Evolutionary conservation across 2,888 invertebrate species (phyloP).

Genomic region (Penaeus monodon): DNA sequence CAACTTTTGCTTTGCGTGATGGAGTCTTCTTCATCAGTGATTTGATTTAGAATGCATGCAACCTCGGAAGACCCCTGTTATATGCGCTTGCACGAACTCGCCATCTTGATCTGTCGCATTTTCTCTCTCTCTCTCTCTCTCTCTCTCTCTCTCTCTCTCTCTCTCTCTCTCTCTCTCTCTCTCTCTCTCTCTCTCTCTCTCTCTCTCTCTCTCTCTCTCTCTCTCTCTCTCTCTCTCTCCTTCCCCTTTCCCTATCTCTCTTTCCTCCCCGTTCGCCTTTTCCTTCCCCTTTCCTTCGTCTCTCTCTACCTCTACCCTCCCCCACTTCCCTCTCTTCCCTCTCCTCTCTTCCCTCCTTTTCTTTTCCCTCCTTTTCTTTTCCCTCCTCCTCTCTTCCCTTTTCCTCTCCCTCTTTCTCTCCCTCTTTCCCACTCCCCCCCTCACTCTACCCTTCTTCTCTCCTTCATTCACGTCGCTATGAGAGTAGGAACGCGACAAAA

Average conservation of each 20-base stretch:
- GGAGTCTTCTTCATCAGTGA: too few species aligned
- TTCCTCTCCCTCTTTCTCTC: background rate
- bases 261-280: background rate
- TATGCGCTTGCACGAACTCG: too few species aligned
- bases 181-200: too few species aligned
- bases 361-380: background rate
- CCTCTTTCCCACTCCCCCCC: background rate
- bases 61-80: too few species aligned
- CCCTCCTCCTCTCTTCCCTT: background rate
- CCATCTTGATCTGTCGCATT: too few species aligned
- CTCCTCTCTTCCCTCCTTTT: background rate
- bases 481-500: too few species aligned
- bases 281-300: background rate
- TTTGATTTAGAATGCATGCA: too few species aligned
- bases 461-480: background rate
- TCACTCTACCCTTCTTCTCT: too few species aligned
- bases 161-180: too few species aligned
- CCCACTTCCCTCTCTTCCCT: background rate
- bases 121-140: too few species aligned
- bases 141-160: too few species aligned
- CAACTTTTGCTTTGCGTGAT: too few species aligned
- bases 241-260: background rate
- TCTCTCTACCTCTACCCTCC: background rate
- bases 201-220: background rate
- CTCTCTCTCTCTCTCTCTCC: background rate